Evolutionary conservation across 2,113 vertebrate species (phyloP), one percentile per base, ranked within the genome.

Genomic region (Prionailurus viverrinus): DNA sequence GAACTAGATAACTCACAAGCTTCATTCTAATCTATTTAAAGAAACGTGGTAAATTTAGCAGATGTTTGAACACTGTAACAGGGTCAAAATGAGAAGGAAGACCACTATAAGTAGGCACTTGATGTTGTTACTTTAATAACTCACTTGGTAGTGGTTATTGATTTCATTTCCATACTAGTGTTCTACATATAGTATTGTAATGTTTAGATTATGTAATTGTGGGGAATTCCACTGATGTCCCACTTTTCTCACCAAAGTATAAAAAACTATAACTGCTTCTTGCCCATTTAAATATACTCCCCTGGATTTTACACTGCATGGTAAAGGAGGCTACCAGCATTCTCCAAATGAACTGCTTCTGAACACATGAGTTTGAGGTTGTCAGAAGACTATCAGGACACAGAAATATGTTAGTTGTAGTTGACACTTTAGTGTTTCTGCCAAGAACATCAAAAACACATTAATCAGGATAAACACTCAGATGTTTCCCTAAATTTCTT

Each of bases 21-120:
- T 92, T 91, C 66, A 90, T 97, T 89, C 74, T 91, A 96, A 96
- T 97, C 36, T 92, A 97, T 85, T 69, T 95, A 66, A 45, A 97
- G 73, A 69, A 97, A 97, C 86, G 39, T 65, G 41, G 79, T 74
- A 31, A 92, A 73, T 90, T 91, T 73, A 96, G 9, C 29, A 39
- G 5, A 5, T 65, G 2, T 51, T 89, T 36, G 39, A 95, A 74
- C 12, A 91, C 36, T 76, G 18, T 85, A 45, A 48, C 61, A 97
- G 90, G 90, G 36, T 31, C 15, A 88, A 93, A 9, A 94, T 96
- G 39, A 96, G 89, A 80, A 2, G 9, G 66, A 89, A 4, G 5
- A 85, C 63, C 65, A 90, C 7, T 95, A 4, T 88, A 89, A 74
- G 91, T 31, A 31, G 21, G 36, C 7, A 61, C 1, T 45, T 71